Evolutionary conservation across 1,140 invertebrate species (phyloP), one percentile per base, ranked within the genome.

Genomic region (Drosophila pallidifrons): DNA sequence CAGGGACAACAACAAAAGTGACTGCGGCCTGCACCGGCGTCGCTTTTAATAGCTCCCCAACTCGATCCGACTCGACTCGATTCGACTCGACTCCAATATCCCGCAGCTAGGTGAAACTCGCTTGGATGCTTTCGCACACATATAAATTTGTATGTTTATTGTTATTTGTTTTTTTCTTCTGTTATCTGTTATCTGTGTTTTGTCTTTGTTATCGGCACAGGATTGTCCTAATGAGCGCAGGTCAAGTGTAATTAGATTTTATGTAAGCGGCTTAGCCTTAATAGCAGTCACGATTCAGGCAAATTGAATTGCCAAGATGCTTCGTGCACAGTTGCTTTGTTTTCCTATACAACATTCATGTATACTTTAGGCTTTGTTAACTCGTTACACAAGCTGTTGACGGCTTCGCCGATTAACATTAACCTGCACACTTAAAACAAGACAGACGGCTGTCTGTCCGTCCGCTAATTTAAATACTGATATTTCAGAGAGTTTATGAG

Each of bases 231-330:
- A 86, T 82, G 69, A 77, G 82, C 64, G 25, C 43, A 70, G 77
- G 59, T 75, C 60, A 88, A 88, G 49, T 81, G 77, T 81, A 81
- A 88, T 89, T 88, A 81, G 55, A 83, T 83, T 72, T 73, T 13
- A 61, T 75, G 71, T 88, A 89, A 83, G 74, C 80, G 72, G 68
- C 68, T 88, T 82, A 71, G 41, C 66, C 30, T 65, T 79, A 71
- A 77, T 43, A 43, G 30, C 15, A 47, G 15, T 28, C 41, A 43
- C 0, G n/a, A 43, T 13, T 43, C n/a, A 43, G 13, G 41, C 41
- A 43, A 43, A 43, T 43, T 43, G 35, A 43, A 13, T 43, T 43
- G 41, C 35, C 35, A 38, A 38, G 7, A 5, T 32, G 30, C 30
- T 32, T 32, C 30, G 0, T 32, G 20, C 3, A 25, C 20, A 25